phyloP scores from a whole-genome alignment of 1,140 invertebrate species.

The Vanessa tameamea region DNA sequence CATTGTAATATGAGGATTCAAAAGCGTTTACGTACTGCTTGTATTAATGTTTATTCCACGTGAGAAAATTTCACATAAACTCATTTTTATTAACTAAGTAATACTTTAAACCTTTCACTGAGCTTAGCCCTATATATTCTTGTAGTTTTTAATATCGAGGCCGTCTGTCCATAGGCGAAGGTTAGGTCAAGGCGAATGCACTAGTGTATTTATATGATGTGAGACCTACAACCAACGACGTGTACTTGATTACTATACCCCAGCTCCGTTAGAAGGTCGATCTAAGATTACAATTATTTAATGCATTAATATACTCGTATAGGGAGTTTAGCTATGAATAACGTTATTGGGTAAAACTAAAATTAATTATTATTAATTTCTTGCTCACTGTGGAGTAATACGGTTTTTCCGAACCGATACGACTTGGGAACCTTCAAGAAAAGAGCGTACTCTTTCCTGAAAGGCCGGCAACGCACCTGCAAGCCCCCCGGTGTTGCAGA shows the following conservation, averaged over 20 bases:
- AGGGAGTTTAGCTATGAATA: not conserved
- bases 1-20: no score
- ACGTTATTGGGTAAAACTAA: not conserved
- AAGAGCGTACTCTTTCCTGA: no score
- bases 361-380: not conserved
- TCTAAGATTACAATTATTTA: constrained; percentile 20
- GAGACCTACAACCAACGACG: constrained; percentile 22
- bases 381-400: no score
- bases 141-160: constrained; percentile 43
- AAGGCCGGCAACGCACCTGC: no score
- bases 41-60: no score
- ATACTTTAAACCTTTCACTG: not conserved
- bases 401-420: no score
- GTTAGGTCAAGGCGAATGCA: constrained; percentile 55
- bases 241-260: constrained; percentile 31
- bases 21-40: no score
- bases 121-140: constrained; percentile 20
- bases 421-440: no score
- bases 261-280: constrained; percentile 45
- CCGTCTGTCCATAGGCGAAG: constrained; percentile 41
- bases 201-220: constrained; percentile 36
- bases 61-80: no score
- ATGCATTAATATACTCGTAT: constrained; percentile 11
- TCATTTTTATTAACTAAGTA: not conserved
- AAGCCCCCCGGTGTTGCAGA: no score